phyloP scores from a whole-genome alignment of 2,113 vertebrate genomes.

The Progne subis region DNA sequence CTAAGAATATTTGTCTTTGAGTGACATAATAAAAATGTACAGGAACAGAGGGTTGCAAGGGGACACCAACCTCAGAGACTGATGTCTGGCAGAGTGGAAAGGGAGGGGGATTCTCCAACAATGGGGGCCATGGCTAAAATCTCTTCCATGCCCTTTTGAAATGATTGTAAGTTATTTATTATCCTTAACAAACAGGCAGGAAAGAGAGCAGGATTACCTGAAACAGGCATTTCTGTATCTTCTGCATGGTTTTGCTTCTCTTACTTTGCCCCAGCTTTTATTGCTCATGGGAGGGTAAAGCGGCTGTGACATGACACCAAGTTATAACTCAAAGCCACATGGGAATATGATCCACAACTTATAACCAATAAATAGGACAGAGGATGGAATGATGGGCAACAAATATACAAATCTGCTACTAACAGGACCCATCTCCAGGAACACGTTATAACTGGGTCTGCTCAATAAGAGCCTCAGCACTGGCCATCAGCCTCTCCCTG shows the following conservation, averaged over 20 bases:
- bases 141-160: background rate
- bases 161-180: background rate
- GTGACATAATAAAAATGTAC: constrained; percentile 9
- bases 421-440: background rate
- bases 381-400: background rate
- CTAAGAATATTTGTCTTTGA: constrained; percentile 27
- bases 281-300: background rate
- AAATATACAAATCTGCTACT: background rate
- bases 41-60: background rate
- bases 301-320: background rate
- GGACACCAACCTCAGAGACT: background rate
- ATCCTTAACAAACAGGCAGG: background rate
- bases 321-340: background rate
- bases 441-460: background rate
- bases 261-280: background rate
- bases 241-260: background rate
- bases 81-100: background rate
- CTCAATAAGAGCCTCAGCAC: background rate
- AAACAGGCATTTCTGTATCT: background rate
- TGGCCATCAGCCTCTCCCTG: background rate
- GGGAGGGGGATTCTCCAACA: background rate
- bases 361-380: background rate
- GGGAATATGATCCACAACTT: background rate
- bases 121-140: background rate
- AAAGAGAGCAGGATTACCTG: background rate